Conservation (phyloP, 2,888 invertebrate genomes). For the Limnephilus auricula region DNA sequence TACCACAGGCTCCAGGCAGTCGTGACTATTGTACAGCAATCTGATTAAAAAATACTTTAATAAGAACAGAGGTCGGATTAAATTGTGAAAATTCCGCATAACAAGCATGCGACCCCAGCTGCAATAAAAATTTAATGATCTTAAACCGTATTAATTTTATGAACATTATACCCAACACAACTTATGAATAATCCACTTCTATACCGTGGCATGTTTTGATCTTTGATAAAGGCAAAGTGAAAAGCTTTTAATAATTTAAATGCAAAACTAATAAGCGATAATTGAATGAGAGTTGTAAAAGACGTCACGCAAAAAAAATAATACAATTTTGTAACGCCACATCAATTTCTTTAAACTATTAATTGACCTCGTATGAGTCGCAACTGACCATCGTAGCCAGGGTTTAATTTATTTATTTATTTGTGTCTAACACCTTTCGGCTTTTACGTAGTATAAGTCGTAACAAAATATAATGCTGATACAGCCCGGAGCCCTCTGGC, state of each 20-base stretch:
- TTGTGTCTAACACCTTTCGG: no score
- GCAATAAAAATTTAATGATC: not conserved
- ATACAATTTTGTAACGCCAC: not conserved
- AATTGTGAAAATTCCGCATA: not conserved
- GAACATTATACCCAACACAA: not conserved
- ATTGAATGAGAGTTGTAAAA: not conserved
- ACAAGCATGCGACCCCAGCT: not conserved
- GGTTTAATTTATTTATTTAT: no score
- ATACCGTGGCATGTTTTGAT: not conserved
- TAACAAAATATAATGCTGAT: no score
- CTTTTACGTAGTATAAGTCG: no score
- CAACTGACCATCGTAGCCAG: no score
- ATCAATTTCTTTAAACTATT: no score
- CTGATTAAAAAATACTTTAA: no score
- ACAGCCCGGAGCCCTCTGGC: no score
- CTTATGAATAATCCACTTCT: not conserved
- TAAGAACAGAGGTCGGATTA: no score
- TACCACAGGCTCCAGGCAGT: no score
- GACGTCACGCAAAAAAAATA: not conserved
- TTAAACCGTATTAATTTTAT: not conserved
- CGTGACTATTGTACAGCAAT: no score
- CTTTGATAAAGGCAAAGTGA: not conserved
- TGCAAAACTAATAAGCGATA: not conserved
- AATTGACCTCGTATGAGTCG: no score
- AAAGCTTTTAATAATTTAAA: not conserved